Percentiles rank a stretch among this genome's conserved stretches.
These are phyloP conservation scores for Gymnoscopelus microlampas DNA, from an alignment of 2,797 vertebrate species.

Conservation along the genomic window DNA sequence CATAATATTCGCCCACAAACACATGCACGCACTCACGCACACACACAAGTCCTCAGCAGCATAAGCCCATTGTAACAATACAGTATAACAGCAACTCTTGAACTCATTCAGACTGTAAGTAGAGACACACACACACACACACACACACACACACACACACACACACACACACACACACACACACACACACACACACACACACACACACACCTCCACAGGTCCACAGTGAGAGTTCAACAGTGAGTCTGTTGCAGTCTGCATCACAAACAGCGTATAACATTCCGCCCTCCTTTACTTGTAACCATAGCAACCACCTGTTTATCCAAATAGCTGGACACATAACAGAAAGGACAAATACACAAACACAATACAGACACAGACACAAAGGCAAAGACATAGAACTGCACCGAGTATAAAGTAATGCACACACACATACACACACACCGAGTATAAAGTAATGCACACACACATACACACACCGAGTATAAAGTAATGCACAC, in stretches of 20 bases:
- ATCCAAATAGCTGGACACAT: not conserved
- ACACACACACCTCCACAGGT: not conserved
- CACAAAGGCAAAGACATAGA: not conserved
- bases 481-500: no score
- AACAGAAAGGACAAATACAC: not conserved
- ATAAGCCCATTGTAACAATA: no score
- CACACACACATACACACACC: not conserved
- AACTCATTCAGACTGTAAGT: no score
- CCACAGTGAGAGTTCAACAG: slow-evolving; percentile 5
- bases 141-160: no score
- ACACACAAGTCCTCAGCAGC: no score
- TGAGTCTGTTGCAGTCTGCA: not conserved
- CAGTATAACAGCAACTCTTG: no score
- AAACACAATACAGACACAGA: not conserved
- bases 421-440: no score
- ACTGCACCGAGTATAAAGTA: not conserved
- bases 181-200: not conserved
- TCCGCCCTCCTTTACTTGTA: not conserved
- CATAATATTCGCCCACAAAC: no score
- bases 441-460: no score
- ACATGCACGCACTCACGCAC: no score
- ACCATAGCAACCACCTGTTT: not conserved
- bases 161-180: not conserved
- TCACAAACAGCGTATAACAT: not conserved
- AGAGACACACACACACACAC: no score